Evolutionary conservation across 2,113 vertebrate genomes (phyloP), one percentile per base, ranked within the genome.

Genomic region (Hippocampus zosterae): DNA sequence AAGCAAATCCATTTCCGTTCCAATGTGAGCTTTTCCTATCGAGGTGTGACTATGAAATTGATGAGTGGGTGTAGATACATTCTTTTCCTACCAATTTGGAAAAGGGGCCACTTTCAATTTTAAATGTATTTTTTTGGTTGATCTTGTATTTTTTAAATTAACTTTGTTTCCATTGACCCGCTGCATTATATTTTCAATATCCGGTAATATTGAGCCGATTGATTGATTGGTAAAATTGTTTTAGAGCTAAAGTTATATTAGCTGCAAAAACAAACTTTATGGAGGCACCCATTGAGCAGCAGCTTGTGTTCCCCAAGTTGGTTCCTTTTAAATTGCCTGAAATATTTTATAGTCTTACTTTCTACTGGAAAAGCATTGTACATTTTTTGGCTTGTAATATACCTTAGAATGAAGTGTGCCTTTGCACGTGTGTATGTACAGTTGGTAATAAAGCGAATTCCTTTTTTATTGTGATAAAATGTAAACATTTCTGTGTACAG

Each of bases 341-440:
- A 82, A 79, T 87, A 79, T 90, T 85, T 88, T 90, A 78, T 81
- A 88, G 75, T 70, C 67, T 82, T 89, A 60, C 67, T 87, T 89
- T 90, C 61, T 84, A 75, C 81, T 81, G 69, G 80, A 80, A 72
- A 86, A 79, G 72, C 29, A 29, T 78, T 91, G 91, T 93, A 92
- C 84, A 92, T 92, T 91, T 57, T 57, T 91, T 87, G 87, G 85
- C 82, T 87, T 87, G 83, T 92, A 87, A 82, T 80, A 87, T 88
- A 90, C 67, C 69, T 78, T 88, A 89, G 84, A 88, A 84, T 76
- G 61, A 85, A 74, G 81, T 83, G 85, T 89, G 88, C 88, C 84
- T 87, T 91, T 91, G 91, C 90, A 90, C 89, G 82, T 88, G 82
- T 88, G 89, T 88, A 85, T 92, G 92, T 92, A 92, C 90, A 92